Conservation (phyloP, 2,113 vertebrate species). For the Trogon melanurus region DNA sequence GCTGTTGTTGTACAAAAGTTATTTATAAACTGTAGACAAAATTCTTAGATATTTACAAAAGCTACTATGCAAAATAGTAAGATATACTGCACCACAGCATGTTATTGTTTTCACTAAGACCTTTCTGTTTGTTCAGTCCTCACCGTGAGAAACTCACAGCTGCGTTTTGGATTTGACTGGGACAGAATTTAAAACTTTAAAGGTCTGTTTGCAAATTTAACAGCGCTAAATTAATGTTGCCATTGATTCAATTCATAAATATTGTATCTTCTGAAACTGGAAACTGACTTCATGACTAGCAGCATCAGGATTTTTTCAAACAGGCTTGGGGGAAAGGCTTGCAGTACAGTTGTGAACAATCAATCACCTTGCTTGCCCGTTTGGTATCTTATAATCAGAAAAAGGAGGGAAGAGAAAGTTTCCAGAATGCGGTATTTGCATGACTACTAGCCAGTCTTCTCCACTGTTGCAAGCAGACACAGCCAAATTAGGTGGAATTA, state of each 20-base stretch:
- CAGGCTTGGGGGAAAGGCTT: neutral
- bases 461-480: neutral
- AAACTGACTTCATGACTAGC: neutral
- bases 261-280: neutral
- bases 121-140: slow-evolving; percentile 4
- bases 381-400: neutral
- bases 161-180: neutral
- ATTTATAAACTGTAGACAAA: slow-evolving; percentile 56
- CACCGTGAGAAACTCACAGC: slow-evolving; percentile 46
- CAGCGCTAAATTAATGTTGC: neutral
- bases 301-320: neutral
- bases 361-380: neutral
- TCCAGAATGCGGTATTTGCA: neutral
- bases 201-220: neutral
- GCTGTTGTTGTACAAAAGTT: slow-evolving; percentile 53
- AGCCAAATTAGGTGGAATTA: neutral
- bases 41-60: slow-evolving; percentile 44
- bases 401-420: slow-evolving; percentile 4
- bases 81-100: neutral
- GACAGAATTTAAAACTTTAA: slow-evolving; percentile 29
- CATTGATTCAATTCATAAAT: neutral
- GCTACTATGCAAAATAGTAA: slow-evolving; percentile 37
- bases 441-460: neutral
- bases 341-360: neutral
- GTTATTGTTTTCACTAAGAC: slow-evolving; percentile 32